Evolutionary conservation across 2,888 invertebrate species (phyloP).

Genomic region (Tanypteryx hageni): DNA sequence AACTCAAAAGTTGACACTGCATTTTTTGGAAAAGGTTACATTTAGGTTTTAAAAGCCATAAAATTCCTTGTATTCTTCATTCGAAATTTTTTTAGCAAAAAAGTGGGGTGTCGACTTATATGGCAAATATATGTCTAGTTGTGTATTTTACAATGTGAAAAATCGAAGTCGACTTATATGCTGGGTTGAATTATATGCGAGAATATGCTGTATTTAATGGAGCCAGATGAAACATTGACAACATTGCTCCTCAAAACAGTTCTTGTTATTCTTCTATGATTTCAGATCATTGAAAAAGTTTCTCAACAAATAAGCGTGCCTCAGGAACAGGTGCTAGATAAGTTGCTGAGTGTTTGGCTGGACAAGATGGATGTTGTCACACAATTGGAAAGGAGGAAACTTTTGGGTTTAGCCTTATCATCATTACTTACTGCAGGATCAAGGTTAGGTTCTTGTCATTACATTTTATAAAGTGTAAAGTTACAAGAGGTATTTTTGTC

Average conservation of each 20-base stretch:
- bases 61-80: too few relatives aligned
- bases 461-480: slow-evolving; percentile 47
- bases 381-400: slow-evolving; percentile 88
- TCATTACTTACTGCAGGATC: slow-evolving; percentile 73
- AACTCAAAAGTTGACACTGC: too few relatives aligned
- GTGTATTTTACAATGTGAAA: too few relatives aligned
- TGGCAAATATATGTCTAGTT: too few relatives aligned
- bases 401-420: slow-evolving; percentile 82
- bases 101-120: too few relatives aligned
- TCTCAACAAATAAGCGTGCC: slow-evolving; percentile 70
- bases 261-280: slow-evolving; percentile 36
- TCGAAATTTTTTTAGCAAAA: too few relatives aligned
- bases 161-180: too few relatives aligned
- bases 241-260: background rate
- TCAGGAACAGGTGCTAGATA: slow-evolving; percentile 81
- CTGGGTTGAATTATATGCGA: too few relatives aligned
- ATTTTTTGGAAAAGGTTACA: too few relatives aligned
- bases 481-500: too few relatives aligned
- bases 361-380: slow-evolving; percentile 87
- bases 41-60: too few relatives aligned
- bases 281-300: slow-evolving; percentile 70
- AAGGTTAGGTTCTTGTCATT: slow-evolving; percentile 69
- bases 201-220: too few relatives aligned
- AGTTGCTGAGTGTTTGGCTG: slow-evolving; percentile 87
- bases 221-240: background rate